A percentile compares a stretch with the other conserved stretches of the same genome.
These are phyloP conservation scores for Ceryle rudis DNA, from an alignment of 2,797 vertebrate species.

Conservation along the genomic window DNA sequence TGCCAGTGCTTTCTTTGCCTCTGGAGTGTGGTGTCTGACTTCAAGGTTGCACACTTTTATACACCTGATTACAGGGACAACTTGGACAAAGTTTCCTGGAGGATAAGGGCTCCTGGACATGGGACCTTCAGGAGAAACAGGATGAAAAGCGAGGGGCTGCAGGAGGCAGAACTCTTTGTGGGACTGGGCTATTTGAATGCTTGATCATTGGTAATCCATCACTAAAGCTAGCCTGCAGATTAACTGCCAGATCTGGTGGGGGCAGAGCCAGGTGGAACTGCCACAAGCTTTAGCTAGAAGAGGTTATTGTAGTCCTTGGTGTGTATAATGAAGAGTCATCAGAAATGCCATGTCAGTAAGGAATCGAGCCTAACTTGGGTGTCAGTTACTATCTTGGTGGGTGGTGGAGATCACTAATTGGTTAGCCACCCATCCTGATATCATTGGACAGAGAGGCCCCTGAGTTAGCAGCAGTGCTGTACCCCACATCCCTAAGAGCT, in stretches of 20 bases:
- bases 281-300: neutral
- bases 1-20: neutral
- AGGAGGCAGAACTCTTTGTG: neutral
- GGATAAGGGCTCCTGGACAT: neutral
- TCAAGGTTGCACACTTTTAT: neutral
- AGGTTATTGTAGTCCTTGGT: rapidly evolving
- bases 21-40: neutral
- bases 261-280: neutral
- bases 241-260: neutral
- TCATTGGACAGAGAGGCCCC: neutral
- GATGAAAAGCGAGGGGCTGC: neutral
- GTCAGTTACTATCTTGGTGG: neutral
- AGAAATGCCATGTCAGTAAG: neutral
- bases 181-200: neutral
- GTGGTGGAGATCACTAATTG: neutral
- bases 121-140: neutral
- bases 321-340: rapidly evolving
- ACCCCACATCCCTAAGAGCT: too few relatives aligned
- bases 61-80: neutral
- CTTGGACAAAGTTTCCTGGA: neutral
- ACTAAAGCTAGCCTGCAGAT: neutral
- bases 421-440: neutral
- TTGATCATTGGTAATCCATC: neutral
- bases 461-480: neutral
- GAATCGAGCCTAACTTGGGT: neutral